Evolutionary conservation across 2,888 invertebrate genomes (phyloP).

Genomic region (Heliothis peltigera): DNA sequence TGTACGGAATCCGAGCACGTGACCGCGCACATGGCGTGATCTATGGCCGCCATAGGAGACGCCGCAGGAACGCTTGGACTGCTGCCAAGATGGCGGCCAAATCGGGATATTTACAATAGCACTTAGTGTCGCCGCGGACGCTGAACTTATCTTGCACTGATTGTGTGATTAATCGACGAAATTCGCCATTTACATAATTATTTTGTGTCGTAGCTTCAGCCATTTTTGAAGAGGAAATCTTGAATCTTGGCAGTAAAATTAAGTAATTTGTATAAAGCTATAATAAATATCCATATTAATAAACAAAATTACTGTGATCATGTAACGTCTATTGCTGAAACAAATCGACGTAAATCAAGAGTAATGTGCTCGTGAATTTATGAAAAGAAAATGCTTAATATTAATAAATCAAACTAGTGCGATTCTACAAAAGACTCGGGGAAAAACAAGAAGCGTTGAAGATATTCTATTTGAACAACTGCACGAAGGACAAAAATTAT

Average conservation of each 20-base stretch:
- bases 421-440: background rate
- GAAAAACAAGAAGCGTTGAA: slow-evolving; percentile 29
- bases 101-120: slow-evolving; percentile 78
- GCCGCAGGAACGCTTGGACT: slow-evolving; percentile 74
- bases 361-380: background rate
- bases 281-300: no score
- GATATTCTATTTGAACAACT: slow-evolving; percentile 56
- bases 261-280: no score
- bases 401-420: slow-evolving; percentile 12
- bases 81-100: slow-evolving; percentile 75
- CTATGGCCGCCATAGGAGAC: slow-evolving; percentile 69
- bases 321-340: background rate
- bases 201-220: background rate
- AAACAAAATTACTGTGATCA: background rate
- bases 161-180: slow-evolving; percentile 35
- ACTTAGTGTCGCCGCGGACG: slow-evolving; percentile 63
- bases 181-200: slow-evolving; percentile 18
- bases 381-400: slow-evolving; percentile 1
- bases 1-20: slow-evolving; percentile 54
- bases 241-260: no score
- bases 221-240: no score
- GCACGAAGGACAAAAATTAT: slow-evolving; percentile 17
- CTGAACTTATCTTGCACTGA: slow-evolving; percentile 63
- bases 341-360: background rate
- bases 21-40: slow-evolving; percentile 75